Base-by-base conservation (phyloP, 2,113 vertebrate genomes). In the Podarcis raffonei region DNA sequence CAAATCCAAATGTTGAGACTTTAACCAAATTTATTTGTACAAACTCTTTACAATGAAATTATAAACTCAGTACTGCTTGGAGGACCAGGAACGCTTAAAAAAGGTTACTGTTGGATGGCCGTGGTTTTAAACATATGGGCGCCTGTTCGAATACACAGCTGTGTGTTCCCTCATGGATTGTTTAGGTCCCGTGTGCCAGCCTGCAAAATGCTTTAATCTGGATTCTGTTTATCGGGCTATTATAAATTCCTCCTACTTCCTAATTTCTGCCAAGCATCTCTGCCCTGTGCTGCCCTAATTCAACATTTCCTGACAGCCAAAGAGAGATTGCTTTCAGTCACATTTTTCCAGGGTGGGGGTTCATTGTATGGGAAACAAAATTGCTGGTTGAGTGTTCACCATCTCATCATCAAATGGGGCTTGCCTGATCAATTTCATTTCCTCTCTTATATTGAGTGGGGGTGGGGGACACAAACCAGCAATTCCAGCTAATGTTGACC, bases 71-170 rank as follows among this genome's bases (percentile, higher is more conserved):
- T 93, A 74, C 90, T 68, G 32, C 27, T 93, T 90, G 72, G 90
- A 92, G 89, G 84, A 91, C 71, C 69, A 89, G 76, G 93, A 82
- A 8, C 69, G 89, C 32, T 65, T 90, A 92, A 91, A 81, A 62
- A 76, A 35, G 84, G 69, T 91, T 84, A 92, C 88, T 9, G 77
- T 76, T 48, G 57, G 82, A 86, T 76, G 72, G 76, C 59, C 89
- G 82, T 90, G 87, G 20, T 94, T 95, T 96, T 89, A 94, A 94
- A 91, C 81, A 90, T 87, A 93, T 66, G 92, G 72, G 68, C 37
- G 16, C 83, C 72, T 86, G 86, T 93, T 91, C 92, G 78, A 91
- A 92, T 75, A 84, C 71, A 69, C 1, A 9, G 23, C 27, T 72
- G n/a, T 18, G 62, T 91, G 89, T 76, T 20, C 79, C 93, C 91